Conservation (phyloP, 2,113 vertebrate species). For the Miniopterus natalensis region DNA sequence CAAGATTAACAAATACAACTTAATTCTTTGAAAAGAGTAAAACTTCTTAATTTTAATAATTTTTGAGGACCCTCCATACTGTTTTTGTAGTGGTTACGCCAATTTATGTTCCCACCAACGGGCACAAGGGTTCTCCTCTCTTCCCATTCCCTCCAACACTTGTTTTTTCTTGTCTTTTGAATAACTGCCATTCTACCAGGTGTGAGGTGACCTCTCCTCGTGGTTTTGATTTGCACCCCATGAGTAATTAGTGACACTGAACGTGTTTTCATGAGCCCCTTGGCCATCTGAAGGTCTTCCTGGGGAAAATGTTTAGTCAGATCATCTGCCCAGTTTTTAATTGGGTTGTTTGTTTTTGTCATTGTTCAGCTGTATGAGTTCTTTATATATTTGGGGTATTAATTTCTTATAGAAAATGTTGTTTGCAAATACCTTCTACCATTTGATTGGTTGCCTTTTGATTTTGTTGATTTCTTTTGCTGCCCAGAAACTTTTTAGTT, state of each 20-base stretch:
- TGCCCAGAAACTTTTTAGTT: neutral
- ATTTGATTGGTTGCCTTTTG: neutral
- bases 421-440: neutral
- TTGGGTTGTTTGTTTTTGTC: neutral
- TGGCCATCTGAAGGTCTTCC: neutral
- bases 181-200: neutral
- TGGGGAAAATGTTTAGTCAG: neutral
- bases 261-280: neutral
- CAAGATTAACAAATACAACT: neutral
- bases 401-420: neutral
- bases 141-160: neutral
- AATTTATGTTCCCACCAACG: neutral
- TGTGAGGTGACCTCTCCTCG: neutral
- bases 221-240: neutral
- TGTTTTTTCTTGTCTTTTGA: neutral
- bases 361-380: neutral
- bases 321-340: neutral
- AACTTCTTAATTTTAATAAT: neutral
- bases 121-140: neutral
- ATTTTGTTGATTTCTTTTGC: neutral
- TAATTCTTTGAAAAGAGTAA: neutral
- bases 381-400: neutral
- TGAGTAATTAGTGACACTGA: neutral
- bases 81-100: neutral
- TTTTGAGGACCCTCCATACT: neutral